Base-by-base conservation (phyloP, 2,113 vertebrate species). In the Glareola pratincola region DNA sequence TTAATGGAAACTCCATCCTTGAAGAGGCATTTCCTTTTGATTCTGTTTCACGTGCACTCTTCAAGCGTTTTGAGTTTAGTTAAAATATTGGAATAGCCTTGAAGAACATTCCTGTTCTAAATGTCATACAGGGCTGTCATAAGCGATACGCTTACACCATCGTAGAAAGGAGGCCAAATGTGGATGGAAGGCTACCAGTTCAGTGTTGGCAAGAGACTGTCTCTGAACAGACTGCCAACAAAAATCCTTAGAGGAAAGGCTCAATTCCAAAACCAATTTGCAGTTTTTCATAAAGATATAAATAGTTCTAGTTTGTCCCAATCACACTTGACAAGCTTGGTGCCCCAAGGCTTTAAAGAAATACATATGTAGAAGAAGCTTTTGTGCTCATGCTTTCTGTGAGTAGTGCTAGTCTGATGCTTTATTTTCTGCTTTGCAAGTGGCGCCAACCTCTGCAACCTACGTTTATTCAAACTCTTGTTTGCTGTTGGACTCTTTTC, bases 221-320 rank as follows among this genome's bases (percentile, higher is more conserved):
- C 51, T 73, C 24, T 73, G 63, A 93, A 54, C 19, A 56, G 51
- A 19, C 72, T 78, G 90, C 95, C 93, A 89, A 73, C 73, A 68
- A 54, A 30, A 78, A 12, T 71, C 27, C 45, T 63, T 53, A 48
- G 63, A 74, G 90, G 56, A 92, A 94, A 68, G 76, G 68, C 64
- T 94, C 36, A 39, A 39, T 80, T 96, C 82, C 85, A 88, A 85
- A 94, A 74, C 19, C 27, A 78, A 41, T 73, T 71, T 77, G 47
- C 59, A 50, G 13, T 47, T 63, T 63, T 85, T 67, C 5, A 0
- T 84, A 18, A 78, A 84, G 51, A n/a, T 26, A 81, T 11, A 88
- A 87, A 37, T 71, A 67, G 30, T 47, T 92, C 3, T 51, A 47
- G 8, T 34, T 92, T 77, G 54, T 85, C 50, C 45, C 73, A 22